phyloP scores from a whole-genome alignment of 2,888 invertebrate genomes.

The Heteromyza rotundicornis region DNA sequence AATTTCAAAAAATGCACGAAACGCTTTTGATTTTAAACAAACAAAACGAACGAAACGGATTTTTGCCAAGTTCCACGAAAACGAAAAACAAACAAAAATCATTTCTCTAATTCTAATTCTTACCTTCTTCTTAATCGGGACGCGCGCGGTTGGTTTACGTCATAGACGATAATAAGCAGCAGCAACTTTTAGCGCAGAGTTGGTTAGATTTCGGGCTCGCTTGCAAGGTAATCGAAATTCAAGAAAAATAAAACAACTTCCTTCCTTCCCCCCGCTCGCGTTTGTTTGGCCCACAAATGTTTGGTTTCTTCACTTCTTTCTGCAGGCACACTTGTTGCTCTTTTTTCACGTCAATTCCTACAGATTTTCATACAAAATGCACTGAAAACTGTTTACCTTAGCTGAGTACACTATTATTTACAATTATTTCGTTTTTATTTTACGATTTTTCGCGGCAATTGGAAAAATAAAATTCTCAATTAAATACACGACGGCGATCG shows the following conservation, averaged over 20 bases:
- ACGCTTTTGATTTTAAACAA: constrained; percentile 1
- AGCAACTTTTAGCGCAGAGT: background rate
- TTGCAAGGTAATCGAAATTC: constrained; percentile 4
- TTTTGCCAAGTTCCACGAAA: background rate
- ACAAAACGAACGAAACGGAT: background rate
- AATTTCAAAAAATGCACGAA: too few relatives aligned
- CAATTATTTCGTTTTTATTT: background rate
- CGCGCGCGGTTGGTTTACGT: constrained; percentile 46
- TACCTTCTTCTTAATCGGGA: background rate
- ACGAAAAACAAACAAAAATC: background rate
- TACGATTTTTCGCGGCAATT: too few relatives aligned
- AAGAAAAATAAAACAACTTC: background rate
- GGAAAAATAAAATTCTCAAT: too few relatives aligned
- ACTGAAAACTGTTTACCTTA: background rate
- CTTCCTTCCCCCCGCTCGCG: background rate
- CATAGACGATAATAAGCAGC: constrained; percentile 47
- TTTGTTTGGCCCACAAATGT: background rate
- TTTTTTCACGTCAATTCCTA: background rate
- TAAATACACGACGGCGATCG: too few relatives aligned
- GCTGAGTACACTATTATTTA: background rate
- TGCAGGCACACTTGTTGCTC: background rate
- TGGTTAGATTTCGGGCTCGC: background rate
- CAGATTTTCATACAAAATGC: background rate
- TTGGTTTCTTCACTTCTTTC: background rate
- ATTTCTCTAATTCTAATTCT: background rate